Percentiles rank a stretch among this genome's conserved stretches.
Evolutionary conservation across 2,797 vertebrate species (phyloP).

Genomic region (Eremophila alpestris): DNA sequence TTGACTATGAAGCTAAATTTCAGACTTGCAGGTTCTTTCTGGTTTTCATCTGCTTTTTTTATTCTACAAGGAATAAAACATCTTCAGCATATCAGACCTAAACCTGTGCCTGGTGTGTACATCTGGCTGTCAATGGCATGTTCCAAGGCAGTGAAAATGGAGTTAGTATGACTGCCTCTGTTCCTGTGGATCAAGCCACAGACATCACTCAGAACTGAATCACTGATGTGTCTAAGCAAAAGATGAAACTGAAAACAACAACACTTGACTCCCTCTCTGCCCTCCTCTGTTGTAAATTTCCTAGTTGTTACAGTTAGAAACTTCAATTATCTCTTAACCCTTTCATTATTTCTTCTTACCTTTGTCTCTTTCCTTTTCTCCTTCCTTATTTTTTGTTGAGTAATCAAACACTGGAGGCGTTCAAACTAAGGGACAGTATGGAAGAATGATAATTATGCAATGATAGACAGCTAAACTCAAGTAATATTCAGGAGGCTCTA

Average conservation of each 20-base stretch:
- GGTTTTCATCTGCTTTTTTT: not conserved
- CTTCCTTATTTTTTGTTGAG: not conserved
- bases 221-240: not conserved
- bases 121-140: not conserved
- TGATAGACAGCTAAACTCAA: not conserved
- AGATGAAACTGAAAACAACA: not conserved
- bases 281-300: not conserved
- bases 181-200: not conserved
- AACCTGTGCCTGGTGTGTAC: not conserved
- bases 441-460: not conserved
- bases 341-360: not conserved
- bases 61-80: not conserved
- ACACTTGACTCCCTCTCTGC: fast-evolving
- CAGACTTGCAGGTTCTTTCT: not conserved
- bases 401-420: not conserved
- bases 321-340: not conserved
- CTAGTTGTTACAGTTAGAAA: not conserved
- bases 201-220: not conserved
- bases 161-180: not conserved
- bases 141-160: not conserved
- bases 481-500: not conserved
- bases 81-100: not conserved
- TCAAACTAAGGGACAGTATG: not conserved
- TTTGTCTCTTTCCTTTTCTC: not conserved
- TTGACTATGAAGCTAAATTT: not conserved